A percentile compares a stretch with the other conserved stretches of the same genome.
phyloP scores from a whole-genome alignment of 2,888 invertebrate species.

The Barypeithes pellucidus region DNA sequence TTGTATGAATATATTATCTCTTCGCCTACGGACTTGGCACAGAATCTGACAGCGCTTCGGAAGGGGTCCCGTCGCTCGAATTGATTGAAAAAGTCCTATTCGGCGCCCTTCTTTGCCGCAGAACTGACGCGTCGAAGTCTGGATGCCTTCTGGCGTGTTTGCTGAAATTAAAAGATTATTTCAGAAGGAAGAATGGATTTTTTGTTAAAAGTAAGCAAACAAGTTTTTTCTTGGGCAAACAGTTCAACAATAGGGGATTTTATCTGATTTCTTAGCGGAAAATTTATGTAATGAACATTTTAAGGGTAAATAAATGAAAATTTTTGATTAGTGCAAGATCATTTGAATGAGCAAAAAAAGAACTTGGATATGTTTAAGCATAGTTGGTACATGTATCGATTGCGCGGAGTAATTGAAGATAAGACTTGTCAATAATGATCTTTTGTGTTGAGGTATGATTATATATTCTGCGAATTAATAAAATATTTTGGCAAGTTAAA shows the following conservation, averaged over 20 bases:
- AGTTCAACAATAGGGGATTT: conserved; percentile 3
- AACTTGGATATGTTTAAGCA: too few species aligned
- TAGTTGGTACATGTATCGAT: too few species aligned
- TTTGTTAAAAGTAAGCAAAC: conserved; percentile 14
- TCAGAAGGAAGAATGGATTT: conserved; percentile 29
- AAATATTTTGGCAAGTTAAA: too few species aligned
- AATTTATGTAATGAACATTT: conserved; percentile 5
- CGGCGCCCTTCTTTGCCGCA: conserved; percentile 72
- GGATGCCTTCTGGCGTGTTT: conserved; percentile 78
- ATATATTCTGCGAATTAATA: too few species aligned
- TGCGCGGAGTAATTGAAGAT: too few species aligned
- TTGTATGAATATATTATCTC: conserved; percentile 39
- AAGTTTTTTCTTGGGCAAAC: conserved; percentile 26
- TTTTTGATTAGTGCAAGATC: too few species aligned
- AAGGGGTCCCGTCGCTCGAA: conserved; percentile 72
- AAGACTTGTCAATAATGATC: too few species aligned
- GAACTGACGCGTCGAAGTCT: conserved; percentile 75
- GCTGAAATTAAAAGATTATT: conserved; percentile 66
- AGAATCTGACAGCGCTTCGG: conserved; percentile 72
- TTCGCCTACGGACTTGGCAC: conserved; percentile 70
- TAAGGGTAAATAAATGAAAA: neutral
- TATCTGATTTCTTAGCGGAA: neutral
- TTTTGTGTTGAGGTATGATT: too few species aligned
- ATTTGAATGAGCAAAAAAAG: too few species aligned
- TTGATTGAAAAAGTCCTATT: conserved; percentile 72